A percentile compares a stretch with the other conserved stretches of the same genome.
Conservation (phyloP, 2,113 vertebrate species). For the Hucho hucho region DNA sequence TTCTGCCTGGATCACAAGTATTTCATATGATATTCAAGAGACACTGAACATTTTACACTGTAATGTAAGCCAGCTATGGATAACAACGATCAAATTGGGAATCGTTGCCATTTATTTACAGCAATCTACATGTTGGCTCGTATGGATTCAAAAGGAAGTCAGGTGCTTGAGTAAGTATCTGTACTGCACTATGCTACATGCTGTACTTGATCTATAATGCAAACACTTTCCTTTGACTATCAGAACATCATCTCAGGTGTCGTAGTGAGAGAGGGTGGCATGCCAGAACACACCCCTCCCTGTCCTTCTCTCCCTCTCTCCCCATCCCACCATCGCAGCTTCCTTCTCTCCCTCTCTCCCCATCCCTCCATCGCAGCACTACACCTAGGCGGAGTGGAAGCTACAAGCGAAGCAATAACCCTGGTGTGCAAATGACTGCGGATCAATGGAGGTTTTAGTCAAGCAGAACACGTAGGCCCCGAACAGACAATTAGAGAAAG, state of each 20-base stretch:
- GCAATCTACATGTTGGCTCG: constrained; percentile 14
- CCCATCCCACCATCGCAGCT: not conserved
- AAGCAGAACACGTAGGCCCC: constrained; percentile 61
- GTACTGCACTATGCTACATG: not conserved
- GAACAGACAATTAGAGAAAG: constrained; percentile 70
- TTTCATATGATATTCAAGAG: constrained; percentile 34
- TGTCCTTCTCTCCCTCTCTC: not conserved
- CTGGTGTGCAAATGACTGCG: constrained; percentile 45
- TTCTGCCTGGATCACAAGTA: constrained; percentile 19
- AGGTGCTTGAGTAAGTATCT: not conserved
- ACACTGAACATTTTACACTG: constrained; percentile 30
- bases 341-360: not conserved
- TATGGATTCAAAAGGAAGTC: constrained; percentile 19
- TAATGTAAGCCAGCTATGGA: constrained; percentile 5
- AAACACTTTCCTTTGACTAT: constrained; percentile 26
- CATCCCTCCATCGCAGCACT: constrained; percentile 30
- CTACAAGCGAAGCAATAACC: constrained; percentile 53
- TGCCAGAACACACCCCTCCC: not conserved
- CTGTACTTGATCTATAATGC: constrained; percentile 21
- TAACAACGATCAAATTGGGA: not conserved
- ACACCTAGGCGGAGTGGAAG: constrained; percentile 33
- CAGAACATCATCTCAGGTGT: not conserved
- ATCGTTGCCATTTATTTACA: constrained; percentile 18
- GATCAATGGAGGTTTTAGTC: constrained; percentile 63
- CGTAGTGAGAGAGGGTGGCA: not conserved